Percentiles rank a stretch among this genome's conserved stretches.
Evolutionary conservation across 1,140 invertebrate genomes (phyloP).

Genomic region (Neuroterus valhalla): DNA sequence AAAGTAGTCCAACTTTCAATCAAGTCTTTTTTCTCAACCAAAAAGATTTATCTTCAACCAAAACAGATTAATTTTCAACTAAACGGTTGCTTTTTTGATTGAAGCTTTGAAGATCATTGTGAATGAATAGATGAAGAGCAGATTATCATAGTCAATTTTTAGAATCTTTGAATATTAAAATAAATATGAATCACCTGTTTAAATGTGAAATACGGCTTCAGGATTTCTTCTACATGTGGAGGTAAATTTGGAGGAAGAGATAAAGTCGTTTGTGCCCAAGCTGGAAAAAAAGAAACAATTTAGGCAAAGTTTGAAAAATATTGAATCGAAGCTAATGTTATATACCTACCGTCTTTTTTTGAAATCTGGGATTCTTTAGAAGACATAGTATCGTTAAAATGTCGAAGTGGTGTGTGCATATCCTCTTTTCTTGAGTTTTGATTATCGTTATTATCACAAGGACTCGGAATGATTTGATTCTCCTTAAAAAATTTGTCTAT

Average conservation of each 20-base stretch:
- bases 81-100: too few relatives aligned
- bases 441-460: slow-evolving; percentile 61
- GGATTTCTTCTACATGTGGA: slow-evolving; percentile 76
- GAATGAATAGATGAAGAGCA: too few relatives aligned
- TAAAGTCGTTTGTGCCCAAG: slow-evolving; percentile 78
- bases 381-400: slow-evolving; percentile 37
- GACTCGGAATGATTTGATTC: slow-evolving; percentile 76
- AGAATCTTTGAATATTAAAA: neutral
- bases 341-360: slow-evolving; percentile 62
- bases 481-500: slow-evolving; percentile 76
- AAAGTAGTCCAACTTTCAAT: too few relatives aligned
- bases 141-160: too few relatives aligned
- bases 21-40: too few relatives aligned
- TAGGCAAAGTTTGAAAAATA: slow-evolving; percentile 34
- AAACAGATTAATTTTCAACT: too few relatives aligned
- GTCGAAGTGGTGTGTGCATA: slow-evolving; percentile 45
- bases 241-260: slow-evolving; percentile 77
- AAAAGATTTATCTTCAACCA: too few relatives aligned
- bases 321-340: slow-evolving; percentile 28
- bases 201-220: slow-evolving; percentile 79
- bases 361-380: slow-evolving; percentile 41
- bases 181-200: slow-evolving; percentile 70
- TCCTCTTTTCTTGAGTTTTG: slow-evolving; percentile 42
- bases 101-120: too few relatives aligned
- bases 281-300: slow-evolving; percentile 61